Conservation (phyloP, 2,113 vertebrate genomes). For the Gopherus evgoodei region DNA sequence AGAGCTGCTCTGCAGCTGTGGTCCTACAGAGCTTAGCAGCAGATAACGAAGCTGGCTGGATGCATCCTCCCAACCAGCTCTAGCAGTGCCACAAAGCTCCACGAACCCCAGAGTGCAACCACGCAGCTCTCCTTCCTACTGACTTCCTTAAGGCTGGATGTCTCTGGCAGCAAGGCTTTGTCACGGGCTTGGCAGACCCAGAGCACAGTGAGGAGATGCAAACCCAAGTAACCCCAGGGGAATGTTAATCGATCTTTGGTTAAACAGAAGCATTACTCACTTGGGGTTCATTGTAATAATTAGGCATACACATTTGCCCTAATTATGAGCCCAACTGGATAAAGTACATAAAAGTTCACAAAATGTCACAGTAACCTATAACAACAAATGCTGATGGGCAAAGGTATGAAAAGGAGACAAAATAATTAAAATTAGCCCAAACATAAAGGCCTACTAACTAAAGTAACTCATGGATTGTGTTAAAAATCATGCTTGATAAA, state of each 20-base stretch:
- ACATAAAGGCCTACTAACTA: not conserved
- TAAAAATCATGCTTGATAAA: not conserved
- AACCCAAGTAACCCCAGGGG: not conserved
- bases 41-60: not conserved
- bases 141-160: not conserved
- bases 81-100: not conserved
- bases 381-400: not conserved
- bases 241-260: slow-evolving; percentile 2
- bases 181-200: not conserved
- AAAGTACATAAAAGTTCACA: not conserved
- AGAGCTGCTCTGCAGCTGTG: not conserved
- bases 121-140: not conserved
- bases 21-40: not conserved
- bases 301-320: not conserved
- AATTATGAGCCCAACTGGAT: not conserved
- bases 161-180: not conserved
- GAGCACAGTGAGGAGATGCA: not conserved
- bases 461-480: not conserved
- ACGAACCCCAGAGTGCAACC: not conserved
- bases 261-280: slow-evolving; percentile 33
- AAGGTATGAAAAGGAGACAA: not conserved
- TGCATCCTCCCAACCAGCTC: not conserved
- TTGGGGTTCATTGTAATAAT: not conserved
- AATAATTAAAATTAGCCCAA: not conserved
- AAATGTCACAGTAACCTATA: not conserved